phyloP scores from a whole-genome alignment of 2,888 invertebrate species.

The Pyralis farinalis region DNA sequence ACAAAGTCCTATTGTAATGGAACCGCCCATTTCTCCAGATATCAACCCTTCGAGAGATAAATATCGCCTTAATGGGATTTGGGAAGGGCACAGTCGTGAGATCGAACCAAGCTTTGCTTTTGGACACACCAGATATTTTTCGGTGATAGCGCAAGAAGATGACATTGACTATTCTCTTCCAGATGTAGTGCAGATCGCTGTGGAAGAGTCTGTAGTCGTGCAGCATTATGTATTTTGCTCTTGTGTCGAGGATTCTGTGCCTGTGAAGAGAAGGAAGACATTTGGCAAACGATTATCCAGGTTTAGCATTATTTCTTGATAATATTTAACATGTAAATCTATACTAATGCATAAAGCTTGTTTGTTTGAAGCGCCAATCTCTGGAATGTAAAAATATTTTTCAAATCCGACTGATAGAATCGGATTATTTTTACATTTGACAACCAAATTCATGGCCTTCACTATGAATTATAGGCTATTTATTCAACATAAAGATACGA shows the following conservation, averaged over 20 bases:
- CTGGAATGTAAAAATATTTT: too few species aligned
- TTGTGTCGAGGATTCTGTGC: constrained; percentile 85
- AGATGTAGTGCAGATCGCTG: constrained; percentile 84
- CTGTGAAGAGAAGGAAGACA: constrained; percentile 57
- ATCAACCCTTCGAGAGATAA: constrained; percentile 83
- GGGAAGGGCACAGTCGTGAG: constrained; percentile 89
- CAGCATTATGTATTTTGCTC: constrained; percentile 85
- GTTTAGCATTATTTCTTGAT: too few species aligned
- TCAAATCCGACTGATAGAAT: too few species aligned
- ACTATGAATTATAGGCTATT: too few species aligned
- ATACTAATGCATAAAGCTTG: too few species aligned
- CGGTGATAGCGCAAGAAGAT: constrained; percentile 84
- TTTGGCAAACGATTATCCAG: too few species aligned
- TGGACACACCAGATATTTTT: constrained; percentile 34
- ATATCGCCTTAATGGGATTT: constrained; percentile 71
- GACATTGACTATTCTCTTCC: constrained; percentile 89
- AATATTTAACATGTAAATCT: too few species aligned
- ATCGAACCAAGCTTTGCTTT: constrained; percentile 83
- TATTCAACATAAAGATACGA: too few species aligned
- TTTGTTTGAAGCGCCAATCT: too few species aligned
- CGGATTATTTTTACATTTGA: too few species aligned
- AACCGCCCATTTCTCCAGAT: constrained; percentile 85
- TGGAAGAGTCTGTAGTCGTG: constrained; percentile 85
- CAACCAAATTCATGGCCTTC: too few species aligned
- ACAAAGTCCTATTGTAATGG: constrained; percentile 71